Evolutionary conservation across 2,888 invertebrate genomes (phyloP).

Genomic region (Megastigmus dorsalis): DNA sequence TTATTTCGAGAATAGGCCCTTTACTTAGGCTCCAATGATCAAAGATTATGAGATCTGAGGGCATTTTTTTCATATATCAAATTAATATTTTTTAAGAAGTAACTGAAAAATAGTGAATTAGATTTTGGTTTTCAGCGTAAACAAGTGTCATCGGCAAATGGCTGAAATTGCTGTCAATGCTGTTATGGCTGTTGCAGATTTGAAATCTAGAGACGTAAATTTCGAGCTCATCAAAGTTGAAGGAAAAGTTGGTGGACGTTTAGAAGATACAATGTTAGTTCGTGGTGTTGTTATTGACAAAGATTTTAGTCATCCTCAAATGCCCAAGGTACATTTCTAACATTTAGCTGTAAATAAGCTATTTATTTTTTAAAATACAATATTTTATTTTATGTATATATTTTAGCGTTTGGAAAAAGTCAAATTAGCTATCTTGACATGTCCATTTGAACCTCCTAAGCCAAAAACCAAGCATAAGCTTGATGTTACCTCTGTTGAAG

Average conservation of each 20-base stretch:
- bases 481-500: conserved; percentile 96
- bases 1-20: conserved; percentile 51
- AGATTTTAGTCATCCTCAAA: conserved; percentile 99
- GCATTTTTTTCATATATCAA: conserved; percentile 46
- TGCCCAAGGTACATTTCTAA: conserved; percentile 87
- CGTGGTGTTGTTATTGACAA: conserved; percentile 98
- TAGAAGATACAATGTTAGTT: conserved; percentile 97
- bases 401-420: conserved; percentile 83
- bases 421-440: conserved; percentile 97
- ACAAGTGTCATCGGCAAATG: conserved; percentile 97
- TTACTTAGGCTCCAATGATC: conserved; percentile 69
- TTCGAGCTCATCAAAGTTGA: conserved; percentile 99
- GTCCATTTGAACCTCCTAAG: conserved; percentile 99
- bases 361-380: neutral
- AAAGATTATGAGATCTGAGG: conserved; percentile 74
- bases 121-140: conserved; percentile 80
- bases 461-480: conserved; percentile 99
- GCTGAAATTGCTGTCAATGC: conserved; percentile 99
- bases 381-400: conserved; percentile 7
- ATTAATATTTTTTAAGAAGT: conserved; percentile 7
- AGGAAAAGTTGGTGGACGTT: conserved; percentile 96
- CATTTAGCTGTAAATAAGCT: neutral
- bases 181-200: conserved; percentile 95
- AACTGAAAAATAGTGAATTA: too few relatives aligned
- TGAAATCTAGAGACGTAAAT: conserved; percentile 95